phyloP scores from a whole-genome alignment of 1,140 invertebrate genomes.

The Drosophila serrata region DNA sequence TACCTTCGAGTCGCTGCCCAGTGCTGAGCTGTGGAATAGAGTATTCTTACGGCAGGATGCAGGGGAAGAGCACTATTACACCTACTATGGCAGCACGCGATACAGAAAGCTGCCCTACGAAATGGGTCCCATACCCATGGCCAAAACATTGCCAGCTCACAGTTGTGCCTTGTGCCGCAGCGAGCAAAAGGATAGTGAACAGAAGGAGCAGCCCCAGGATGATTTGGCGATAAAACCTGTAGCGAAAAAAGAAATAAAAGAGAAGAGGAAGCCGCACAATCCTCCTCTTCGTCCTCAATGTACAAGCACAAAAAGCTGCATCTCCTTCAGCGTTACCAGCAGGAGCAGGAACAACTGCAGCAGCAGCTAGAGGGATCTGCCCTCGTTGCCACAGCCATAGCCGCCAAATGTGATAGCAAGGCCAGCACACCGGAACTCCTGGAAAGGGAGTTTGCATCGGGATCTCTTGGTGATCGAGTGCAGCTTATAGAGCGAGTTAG shows the following conservation, averaged over 20 bases:
- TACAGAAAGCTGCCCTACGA: constrained; percentile 92
- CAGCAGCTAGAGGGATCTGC: constrained; percentile 34
- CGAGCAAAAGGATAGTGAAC: background rate
- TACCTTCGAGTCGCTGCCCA: constrained; percentile 91
- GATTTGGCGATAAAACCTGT: constrained; percentile 11
- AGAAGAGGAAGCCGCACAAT: constrained; percentile 30
- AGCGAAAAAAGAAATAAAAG: constrained; percentile 44
- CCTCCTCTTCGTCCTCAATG: constrained; percentile 44
- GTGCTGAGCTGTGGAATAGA: constrained; percentile 91
- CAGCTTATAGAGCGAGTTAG: constrained; percentile 63
- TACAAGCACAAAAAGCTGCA: constrained; percentile 80
- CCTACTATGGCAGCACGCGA: constrained; percentile 83
- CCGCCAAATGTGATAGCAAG: constrained; percentile 79
- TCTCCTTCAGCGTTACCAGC: constrained; percentile 75
- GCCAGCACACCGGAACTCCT: constrained; percentile 75
- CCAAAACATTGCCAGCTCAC: constrained; percentile 66
- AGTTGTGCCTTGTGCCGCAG: constrained; percentile 77
- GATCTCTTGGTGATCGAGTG: constrained; percentile 42
- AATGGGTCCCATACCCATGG: constrained; percentile 88
- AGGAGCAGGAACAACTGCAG: constrained; percentile 68
- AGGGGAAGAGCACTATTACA: constrained; percentile 87
- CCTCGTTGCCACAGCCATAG: constrained; percentile 39
- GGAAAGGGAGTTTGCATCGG: constrained; percentile 66
- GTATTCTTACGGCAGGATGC: constrained; percentile 91
- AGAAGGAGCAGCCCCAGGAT: constrained; percentile 23